Conservation (phyloP, 2,888 invertebrate species). For the Euzophera pinguis region DNA sequence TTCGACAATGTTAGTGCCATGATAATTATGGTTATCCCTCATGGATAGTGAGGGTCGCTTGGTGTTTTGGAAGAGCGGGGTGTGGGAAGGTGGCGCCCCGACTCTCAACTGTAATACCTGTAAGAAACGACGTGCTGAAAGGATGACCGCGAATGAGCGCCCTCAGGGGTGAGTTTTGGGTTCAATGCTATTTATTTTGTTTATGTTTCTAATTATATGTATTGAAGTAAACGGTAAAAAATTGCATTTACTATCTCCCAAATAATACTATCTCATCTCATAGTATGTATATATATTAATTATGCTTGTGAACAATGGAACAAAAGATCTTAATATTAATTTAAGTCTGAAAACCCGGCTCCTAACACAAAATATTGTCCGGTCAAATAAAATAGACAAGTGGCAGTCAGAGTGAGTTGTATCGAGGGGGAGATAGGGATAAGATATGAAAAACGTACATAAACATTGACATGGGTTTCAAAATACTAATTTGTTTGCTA, state of each 20-base stretch:
- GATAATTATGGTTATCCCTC: constrained; percentile 37
- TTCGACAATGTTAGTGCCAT: constrained; percentile 21
- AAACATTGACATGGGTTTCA: not conserved
- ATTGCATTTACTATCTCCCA: not conserved
- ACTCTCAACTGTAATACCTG: constrained; percentile 68
- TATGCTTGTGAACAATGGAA: constrained; percentile 35
- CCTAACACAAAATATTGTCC: constrained; percentile 8
- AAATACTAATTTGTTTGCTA: not conserved
- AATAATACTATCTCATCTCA: not conserved
- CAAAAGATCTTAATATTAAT: constrained; percentile 31
- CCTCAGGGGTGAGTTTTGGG: constrained; percentile 58
- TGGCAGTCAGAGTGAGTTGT: not conserved
- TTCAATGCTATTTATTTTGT: not conserved
- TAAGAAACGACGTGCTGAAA: constrained; percentile 68
- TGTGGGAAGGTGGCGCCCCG: constrained; percentile 69
- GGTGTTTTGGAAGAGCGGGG: constrained; percentile 70
- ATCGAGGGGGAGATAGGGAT: constrained; percentile 9
- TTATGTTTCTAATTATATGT: not conserved
- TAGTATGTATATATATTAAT: constrained; percentile 9
- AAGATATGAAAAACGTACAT: not conserved
- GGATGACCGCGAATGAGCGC: constrained; percentile 62
- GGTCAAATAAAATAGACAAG: constrained; percentile 7
- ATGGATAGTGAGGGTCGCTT: constrained; percentile 73
- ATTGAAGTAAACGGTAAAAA: not conserved
- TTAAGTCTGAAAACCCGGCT: not conserved